Base-by-base conservation (phyloP, 2,113 vertebrate genomes). In the Heterochromis multidens region DNA sequence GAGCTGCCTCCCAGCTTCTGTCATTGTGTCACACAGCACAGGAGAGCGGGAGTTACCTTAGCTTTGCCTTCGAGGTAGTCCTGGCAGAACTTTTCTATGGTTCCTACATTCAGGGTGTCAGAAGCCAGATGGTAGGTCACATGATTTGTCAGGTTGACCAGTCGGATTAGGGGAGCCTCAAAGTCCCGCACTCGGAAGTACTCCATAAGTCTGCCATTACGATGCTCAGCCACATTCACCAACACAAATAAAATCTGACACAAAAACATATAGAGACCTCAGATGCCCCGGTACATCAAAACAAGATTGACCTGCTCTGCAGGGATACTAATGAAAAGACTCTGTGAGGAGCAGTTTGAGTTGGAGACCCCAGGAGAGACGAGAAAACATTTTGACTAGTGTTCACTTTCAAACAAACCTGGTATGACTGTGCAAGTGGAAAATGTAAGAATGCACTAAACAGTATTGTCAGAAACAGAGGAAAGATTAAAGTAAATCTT, bases 91-190 rank as follows among this genome's bases (percentile, higher is more conserved):
- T 23, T 86, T 72, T 65, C 94, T 4, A 99, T 79, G 78, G 94
- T 96, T n/a, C 94, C 67, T 9, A 62, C 27, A 1, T 94, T 97
- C 61, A 98, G 95, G 4, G 95, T 88, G 0, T 98, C 97, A 0
- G 97, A 97, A 9, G 96, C 97, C 95, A 99, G 96, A 83, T 97
- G 97, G 91, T 98, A 99, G 77, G 93, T 97, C 35, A 94, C 88
- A 0, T 96, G 90, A 0, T 96, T 95, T 4, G 96, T 97, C 84
- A 99, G 81, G 58, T 98, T 99, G 6, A 99, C 95, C 89, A 99
- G 92, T 49, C 97, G 97, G 29, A 98, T 88, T 0, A 96, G 94
- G 1, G 98, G 98, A 35, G 97, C 83, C 0, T 97, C 95, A 2
- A 95, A 89, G 0, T 93, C 93, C n/a, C 95, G 95, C 56, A 99